These are phyloP conservation scores for Sinocyclocheilus rhinocerous DNA, from an alignment of 2,113 vertebrate species.

Conservation along the genomic window DNA sequence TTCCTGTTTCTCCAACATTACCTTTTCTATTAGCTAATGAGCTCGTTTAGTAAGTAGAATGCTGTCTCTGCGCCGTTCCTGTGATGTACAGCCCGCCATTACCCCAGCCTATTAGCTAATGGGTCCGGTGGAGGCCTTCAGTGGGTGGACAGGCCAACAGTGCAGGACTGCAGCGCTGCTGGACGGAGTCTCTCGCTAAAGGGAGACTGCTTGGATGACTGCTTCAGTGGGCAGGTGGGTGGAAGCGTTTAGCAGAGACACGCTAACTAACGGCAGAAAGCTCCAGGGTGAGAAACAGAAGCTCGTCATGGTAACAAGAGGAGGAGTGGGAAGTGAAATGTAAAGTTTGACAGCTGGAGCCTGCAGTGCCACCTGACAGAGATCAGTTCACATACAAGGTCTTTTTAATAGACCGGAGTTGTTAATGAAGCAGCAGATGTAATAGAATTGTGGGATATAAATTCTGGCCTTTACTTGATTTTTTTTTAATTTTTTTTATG, in stretches of 20 bases:
- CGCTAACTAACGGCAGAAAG: constrained; percentile 11
- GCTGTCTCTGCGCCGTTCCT: constrained; percentile 53
- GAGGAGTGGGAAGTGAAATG: constrained; percentile 36
- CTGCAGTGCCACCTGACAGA: constrained; percentile 15
- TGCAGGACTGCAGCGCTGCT: neutral
- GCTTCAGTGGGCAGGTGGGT: constrained; percentile 20
- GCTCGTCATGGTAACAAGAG: constrained; percentile 41
- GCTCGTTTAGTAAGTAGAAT: constrained; percentile 64
- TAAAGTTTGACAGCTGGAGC: constrained; percentile 23
- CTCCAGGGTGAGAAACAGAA: constrained; percentile 26
- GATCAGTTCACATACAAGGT: constrained; percentile 6
- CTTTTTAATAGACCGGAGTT: neutral
- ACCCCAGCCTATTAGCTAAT: constrained; percentile 55
- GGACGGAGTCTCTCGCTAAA: constrained; percentile 19
- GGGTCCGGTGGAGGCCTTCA: constrained; percentile 22
- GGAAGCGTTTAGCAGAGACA: constrained; percentile 23
- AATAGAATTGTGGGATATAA: neutral
- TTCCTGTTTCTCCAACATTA: constrained; percentile 44
- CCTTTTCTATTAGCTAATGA: constrained; percentile 67
- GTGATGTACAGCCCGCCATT: constrained; percentile 60
- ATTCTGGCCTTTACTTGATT: too few relatives aligned
- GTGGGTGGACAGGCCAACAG: constrained; percentile 26
- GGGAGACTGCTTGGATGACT: neutral
- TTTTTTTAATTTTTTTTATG: too few relatives aligned
- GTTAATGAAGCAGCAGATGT: constrained; percentile 8